Base-by-base conservation (phyloP, 37 sponge, comb jelly and placozoan genomes). In the Theonella swinhoei region DNA sequence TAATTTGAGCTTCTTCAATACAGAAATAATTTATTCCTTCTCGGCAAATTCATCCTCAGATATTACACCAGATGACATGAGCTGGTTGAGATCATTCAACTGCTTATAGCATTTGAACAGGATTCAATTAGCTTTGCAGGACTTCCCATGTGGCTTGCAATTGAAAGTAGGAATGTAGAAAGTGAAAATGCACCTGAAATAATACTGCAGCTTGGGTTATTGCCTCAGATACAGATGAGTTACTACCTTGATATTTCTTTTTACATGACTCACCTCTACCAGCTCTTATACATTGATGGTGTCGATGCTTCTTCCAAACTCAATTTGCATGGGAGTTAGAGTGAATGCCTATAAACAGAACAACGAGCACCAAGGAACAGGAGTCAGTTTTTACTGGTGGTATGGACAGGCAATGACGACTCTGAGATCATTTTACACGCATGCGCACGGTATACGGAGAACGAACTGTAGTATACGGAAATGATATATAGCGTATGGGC, bases 81-180 rank as follows among this genome's bases (percentile, higher is more conserved):
- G 33, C 7, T 76, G 42, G 30, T 28, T 76, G n/a, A 76, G 60
- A 4, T 76, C 77, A n/a, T 20, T 25, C n/a, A 76, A 33, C 60
- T 76, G 77, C 42, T 76, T 42, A 33, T 76, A 76, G 30, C 60
- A 76, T 54, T 76, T 24, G 77, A 58, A 14, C 77, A 31, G 19
- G 62, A 36, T n/a, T 72, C 74, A 38, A 34, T 72, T 19, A 29
- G 68, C 23, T 67, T 67, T n/a, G 68, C 68, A n/a, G 68, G 68
- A 67, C 68, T 67, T 67, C 20, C 20, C 17, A 20, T 20, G 14
- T 68, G 69, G 30, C 69, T n/a, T n/a, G n/a, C n/a, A n/a, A n/a
- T 68, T 59, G 61, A 20, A 22, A 20, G 20, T 9, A 30, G 31
- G 9, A 40, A 31, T 7, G 22, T 14, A 33, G 9, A 4, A 33